These are phyloP conservation scores for Gorsachius goisagi DNA, from an alignment of 2,113 vertebrate genomes.

Conservation along the genomic window DNA sequence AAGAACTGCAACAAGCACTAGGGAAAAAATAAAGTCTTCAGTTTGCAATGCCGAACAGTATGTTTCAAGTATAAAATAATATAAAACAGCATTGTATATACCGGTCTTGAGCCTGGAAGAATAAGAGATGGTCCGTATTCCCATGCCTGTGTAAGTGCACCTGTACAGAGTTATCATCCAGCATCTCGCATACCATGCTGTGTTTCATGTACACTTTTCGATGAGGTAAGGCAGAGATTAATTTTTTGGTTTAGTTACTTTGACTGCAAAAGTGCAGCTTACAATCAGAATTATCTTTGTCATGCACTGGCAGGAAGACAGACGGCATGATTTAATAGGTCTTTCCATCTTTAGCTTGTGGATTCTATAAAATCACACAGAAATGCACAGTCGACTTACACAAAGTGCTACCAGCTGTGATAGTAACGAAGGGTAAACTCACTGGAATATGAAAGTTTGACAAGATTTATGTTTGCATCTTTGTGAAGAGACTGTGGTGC, in stretches of 20 bases:
- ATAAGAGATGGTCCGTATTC: background rate
- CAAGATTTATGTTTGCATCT: slow-evolving; percentile 70
- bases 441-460: slow-evolving; percentile 61
- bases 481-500: slow-evolving; percentile 55
- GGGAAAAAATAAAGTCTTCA: background rate
- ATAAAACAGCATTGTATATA: background rate
- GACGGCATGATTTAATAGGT: slow-evolving; percentile 49
- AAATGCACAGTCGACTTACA: background rate
- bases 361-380: slow-evolving; percentile 20
- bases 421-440: slow-evolving; percentile 64
- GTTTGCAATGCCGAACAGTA: background rate
- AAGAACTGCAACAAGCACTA: background rate
- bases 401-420: slow-evolving; percentile 59
- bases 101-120: background rate
- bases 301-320: slow-evolving; percentile 53
- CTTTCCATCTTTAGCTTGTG: slow-evolving; percentile 55
- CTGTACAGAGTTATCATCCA: background rate
- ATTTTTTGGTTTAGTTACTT: slow-evolving; percentile 44
- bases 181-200: accelerated
- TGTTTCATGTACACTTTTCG: background rate
- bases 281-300: slow-evolving; percentile 54
- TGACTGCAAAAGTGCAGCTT: slow-evolving; percentile 39
- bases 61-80: background rate
- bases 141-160: background rate
- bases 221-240: slow-evolving; percentile 1